Conservation (phyloP, 2,113 vertebrate species). For the Microcebus griseorufus region DNA sequence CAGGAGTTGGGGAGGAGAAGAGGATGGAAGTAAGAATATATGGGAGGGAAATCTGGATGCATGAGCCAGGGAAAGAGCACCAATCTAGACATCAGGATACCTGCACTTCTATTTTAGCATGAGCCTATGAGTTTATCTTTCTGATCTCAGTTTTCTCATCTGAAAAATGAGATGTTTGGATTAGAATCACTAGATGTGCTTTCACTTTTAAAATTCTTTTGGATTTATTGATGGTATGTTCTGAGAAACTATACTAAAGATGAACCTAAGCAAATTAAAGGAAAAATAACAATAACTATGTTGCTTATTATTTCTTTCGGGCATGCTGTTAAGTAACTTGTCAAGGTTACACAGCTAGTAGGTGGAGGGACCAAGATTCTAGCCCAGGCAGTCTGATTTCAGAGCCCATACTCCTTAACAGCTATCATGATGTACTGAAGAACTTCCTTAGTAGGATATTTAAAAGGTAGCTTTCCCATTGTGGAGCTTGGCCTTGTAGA, state of each 20-base stretch:
- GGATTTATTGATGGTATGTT: not conserved
- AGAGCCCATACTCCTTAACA: not conserved
- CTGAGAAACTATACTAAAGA: not conserved
- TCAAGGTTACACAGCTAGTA: not conserved
- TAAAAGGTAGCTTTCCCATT: not conserved
- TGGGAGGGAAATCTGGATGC: not conserved
- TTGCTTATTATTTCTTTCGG: not conserved
- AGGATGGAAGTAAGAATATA: not conserved
- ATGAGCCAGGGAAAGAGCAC: not conserved
- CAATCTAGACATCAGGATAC: not conserved
- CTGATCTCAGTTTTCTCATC: constrained; percentile 14
- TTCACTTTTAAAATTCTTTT: constrained; percentile 31
- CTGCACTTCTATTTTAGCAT: not conserved
- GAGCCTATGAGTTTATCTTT: not conserved
- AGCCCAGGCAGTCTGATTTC: not conserved
- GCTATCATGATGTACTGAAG: not conserved
- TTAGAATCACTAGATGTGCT: constrained; percentile 7
- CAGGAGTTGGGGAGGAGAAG: not conserved
- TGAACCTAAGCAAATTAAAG: not conserved
- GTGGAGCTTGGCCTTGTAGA: not conserved
- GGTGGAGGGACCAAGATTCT: not conserved
- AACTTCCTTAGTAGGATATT: not conserved
- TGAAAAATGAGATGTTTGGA: constrained; percentile 22
- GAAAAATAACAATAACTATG: not conserved
- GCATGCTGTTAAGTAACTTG: not conserved